Conservation (phyloP, 2,797 vertebrate species). For the Rhyacichthys aspro region DNA sequence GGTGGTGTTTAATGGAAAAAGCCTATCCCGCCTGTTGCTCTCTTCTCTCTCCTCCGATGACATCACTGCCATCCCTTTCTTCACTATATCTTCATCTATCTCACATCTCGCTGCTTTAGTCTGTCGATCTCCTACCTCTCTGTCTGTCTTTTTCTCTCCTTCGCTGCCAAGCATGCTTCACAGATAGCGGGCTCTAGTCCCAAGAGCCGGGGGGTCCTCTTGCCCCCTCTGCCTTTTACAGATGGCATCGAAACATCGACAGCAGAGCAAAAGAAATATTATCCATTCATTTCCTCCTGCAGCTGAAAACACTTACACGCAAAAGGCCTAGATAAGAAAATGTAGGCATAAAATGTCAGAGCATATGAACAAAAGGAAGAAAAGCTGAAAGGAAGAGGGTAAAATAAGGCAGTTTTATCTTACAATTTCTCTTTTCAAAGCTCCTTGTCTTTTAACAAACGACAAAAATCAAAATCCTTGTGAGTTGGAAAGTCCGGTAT, state of each 20-base stretch:
- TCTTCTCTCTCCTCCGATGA: conserved; percentile 58
- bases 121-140: conserved; percentile 60
- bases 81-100: conserved; percentile 56
- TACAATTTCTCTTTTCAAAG: conserved; percentile 68
- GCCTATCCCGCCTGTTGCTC: conserved; percentile 73
- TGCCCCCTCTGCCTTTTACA: conserved; percentile 55
- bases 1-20: conserved; percentile 65
- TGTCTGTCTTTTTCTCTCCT: conserved; percentile 57
- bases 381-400: conserved; percentile 39
- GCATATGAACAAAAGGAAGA: conserved; percentile 35
- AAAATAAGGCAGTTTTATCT: conserved; percentile 65
- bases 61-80: conserved; percentile 56
- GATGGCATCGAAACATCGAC: conserved; percentile 53
- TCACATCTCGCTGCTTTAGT: conserved; percentile 54
- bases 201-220: conserved; percentile 60
- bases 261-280: conserved; percentile 72
- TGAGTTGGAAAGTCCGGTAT: conserved; percentile 77
- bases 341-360: conserved; percentile 53
- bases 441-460: conserved; percentile 63
- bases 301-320: conserved; percentile 77
- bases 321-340: conserved; percentile 65
- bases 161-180: conserved; percentile 65
- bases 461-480: conserved; percentile 62
- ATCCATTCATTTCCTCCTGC: conserved; percentile 78
- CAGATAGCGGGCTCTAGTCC: conserved; percentile 63